Evolutionary conservation across 2,113 vertebrate species (phyloP), one percentile per base, ranked within the genome.

Genomic region (Aspiorhynchus laticeps): DNA sequence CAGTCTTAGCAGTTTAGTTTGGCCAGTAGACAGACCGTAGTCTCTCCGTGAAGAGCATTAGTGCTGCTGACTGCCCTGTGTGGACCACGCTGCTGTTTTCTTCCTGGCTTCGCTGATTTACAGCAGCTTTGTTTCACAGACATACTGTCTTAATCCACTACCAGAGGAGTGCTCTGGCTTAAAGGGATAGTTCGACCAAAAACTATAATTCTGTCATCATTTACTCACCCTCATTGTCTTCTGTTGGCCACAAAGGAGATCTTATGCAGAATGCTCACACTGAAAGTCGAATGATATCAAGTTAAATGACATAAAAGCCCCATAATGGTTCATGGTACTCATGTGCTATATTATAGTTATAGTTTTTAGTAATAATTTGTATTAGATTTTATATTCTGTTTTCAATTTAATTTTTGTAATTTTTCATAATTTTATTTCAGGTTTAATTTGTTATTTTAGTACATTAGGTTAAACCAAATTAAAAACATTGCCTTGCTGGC

Each of bases 141-240:
- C 63, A 83, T 89, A 87, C 89, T 51, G 87, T 87, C 89, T 90
- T 94, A 93, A 95, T 94, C 93, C 94, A 82, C 81, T 90, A 89
- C 91, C 93, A 90, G 92, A 93, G 91, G 94, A 93, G 93, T 12
- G 19, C 26, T 93, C 91, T 91, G 93, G 87, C 92, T 91, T 79
- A 90, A 91, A 90, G 85, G 91, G 90, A 91, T 93, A 92, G 93
- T 77, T 77, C 14, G 4, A 43, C 36, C 14, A 28, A 75, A 74
- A 74, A 41, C 21, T 10, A 43, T 74, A 43, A 26, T 43, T 75
- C 38, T 26, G 2, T 46, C 41, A 7, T 26, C 24, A 15, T 46
- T 26, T 76, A n/a, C 73, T 46, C 24, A 17, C 41, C 38, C 38
- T 74, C 11, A 14, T 65, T 65, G 11, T 73, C 4, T 41, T 73